A percentile compares a stretch with the other conserved stretches of the same genome.
Conservation (phyloP, 2,888 invertebrate species). For the Cantharis rustica region DNA sequence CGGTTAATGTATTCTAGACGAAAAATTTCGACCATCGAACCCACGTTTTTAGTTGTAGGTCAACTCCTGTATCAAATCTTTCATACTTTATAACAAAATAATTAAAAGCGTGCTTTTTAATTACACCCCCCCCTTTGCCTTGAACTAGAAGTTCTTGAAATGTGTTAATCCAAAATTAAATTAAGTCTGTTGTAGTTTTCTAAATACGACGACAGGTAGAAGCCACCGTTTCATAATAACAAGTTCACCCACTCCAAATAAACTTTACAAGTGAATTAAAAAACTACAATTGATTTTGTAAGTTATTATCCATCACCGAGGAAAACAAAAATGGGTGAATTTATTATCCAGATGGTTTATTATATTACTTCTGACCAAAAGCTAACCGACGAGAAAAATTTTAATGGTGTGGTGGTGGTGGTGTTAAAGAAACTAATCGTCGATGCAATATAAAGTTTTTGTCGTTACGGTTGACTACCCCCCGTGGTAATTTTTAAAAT, state of each 20-base stretch:
- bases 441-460: neutral
- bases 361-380: neutral
- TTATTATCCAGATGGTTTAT: neutral
- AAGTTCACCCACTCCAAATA: neutral
- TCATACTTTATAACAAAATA: neutral
- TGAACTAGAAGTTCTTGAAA: neutral
- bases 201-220: conserved; percentile 2
- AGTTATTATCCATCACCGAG: neutral
- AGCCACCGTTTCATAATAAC: conserved; percentile 1
- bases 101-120: neutral
- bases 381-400: neutral
- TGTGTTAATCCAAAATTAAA: neutral
- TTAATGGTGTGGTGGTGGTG: neutral
- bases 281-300: conserved; percentile 1
- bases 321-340: neutral
- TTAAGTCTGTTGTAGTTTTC: neutral
- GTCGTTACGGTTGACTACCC: neutral
- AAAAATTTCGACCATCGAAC: neutral
- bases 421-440: neutral
- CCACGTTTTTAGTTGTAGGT: neutral
- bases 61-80: neutral
- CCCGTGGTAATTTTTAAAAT: neutral
- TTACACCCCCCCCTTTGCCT: neutral
- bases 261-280: neutral
- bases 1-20: neutral